Conservation (phyloP, 2,113 vertebrate genomes). For the Sminthopsis crassicaudata region DNA sequence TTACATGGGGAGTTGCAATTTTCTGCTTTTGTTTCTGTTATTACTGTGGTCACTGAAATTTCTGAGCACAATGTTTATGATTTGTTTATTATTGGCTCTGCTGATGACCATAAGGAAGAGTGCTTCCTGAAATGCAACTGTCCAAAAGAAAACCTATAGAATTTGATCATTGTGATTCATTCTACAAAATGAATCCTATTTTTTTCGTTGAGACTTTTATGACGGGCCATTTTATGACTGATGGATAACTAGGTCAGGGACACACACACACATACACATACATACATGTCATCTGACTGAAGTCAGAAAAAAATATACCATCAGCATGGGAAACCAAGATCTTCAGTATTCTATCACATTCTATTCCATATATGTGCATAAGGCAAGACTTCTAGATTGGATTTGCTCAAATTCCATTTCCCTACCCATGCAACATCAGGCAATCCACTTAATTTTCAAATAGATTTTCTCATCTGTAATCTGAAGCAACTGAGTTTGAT, state of each 20-base stretch:
- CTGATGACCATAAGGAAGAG: constrained; percentile 57
- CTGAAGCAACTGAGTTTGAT: background rate
- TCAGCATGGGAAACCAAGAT: background rate
- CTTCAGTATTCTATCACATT: background rate
- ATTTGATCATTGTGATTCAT: constrained; percentile 9
- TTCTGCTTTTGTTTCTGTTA: constrained; percentile 83
- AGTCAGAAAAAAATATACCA: background rate
- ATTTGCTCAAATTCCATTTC: background rate
- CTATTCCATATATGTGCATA: background rate
- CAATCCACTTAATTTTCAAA: background rate
- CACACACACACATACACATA: background rate
- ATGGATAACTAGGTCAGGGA: background rate
- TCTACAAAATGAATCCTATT: background rate
- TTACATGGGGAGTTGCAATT: constrained; percentile 78
- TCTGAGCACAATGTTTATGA: constrained; percentile 64
- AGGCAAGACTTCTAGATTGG: background rate
- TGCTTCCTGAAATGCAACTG: constrained; percentile 25
- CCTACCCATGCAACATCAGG: background rate
- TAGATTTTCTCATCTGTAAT: background rate
- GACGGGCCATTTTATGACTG: background rate
- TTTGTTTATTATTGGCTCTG: constrained; percentile 69
- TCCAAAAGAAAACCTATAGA: background rate
- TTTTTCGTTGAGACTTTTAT: background rate
- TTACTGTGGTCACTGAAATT: constrained; percentile 75
- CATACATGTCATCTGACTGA: background rate